Evolutionary conservation across 2,888 invertebrate species (phyloP).

Genomic region (Yponomeuta sedellus): DNA sequence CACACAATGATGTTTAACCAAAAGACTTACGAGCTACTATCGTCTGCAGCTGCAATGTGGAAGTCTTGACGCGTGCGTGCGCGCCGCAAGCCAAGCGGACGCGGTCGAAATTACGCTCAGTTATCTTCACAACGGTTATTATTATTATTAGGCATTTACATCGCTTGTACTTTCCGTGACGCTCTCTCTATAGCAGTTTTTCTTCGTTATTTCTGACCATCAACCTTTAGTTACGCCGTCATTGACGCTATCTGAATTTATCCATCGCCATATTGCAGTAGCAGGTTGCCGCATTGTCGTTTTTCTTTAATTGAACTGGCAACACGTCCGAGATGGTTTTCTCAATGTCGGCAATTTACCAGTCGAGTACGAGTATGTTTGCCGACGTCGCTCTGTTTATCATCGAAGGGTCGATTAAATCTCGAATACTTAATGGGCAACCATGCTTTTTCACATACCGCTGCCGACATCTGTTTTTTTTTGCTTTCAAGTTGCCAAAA

Average conservation of each 20-base stretch:
- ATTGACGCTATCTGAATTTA: neutral
- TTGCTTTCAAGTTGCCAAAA: no score
- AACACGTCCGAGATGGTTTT: neutral
- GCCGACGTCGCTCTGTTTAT: constrained; percentile 30
- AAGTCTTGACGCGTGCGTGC: constrained; percentile 55
- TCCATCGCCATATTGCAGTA: neutral
- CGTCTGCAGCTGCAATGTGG: neutral
- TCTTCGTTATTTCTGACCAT: neutral
- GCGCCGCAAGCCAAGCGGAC: constrained; percentile 62
- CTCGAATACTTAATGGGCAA: neutral
- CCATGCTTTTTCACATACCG: no score
- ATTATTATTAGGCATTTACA: constrained; percentile 51
- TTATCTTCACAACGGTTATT: constrained; percentile 55
- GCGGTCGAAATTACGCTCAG: constrained; percentile 64
- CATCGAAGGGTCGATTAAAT: constrained; percentile 38
- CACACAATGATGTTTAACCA: neutral
- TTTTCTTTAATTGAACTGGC: neutral
- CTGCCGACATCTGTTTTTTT: no score
- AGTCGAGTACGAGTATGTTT: constrained; percentile 25
- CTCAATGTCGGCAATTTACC: constrained; percentile 16
- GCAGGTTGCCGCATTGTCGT: neutral
- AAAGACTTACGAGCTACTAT: neutral
- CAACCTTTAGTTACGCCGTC: neutral
- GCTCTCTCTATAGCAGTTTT: neutral
- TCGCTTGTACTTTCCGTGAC: constrained; percentile 33